A percentile compares a stretch with the other conserved stretches of the same genome.
These are phyloP conservation scores for Plusia festucae DNA, from an alignment of 2,888 invertebrate species.

Conservation along the genomic window DNA sequence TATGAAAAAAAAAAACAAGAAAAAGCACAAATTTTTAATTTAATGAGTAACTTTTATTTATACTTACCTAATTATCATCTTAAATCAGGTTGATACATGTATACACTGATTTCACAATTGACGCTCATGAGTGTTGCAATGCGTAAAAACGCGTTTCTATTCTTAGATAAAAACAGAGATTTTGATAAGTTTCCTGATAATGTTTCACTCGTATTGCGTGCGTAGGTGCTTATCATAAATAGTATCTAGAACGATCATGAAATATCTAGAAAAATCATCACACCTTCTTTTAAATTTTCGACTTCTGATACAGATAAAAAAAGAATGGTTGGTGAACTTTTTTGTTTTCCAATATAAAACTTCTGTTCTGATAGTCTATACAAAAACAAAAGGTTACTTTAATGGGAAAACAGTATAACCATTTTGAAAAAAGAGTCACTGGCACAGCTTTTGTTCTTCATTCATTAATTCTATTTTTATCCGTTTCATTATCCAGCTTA, in stretches of 20 bases:
- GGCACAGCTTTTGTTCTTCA: no score
- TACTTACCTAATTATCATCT: constrained; percentile 5
- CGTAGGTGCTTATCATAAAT: constrained; percentile 19
- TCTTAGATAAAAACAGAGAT: constrained; percentile 55
- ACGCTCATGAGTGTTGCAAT: constrained; percentile 47
- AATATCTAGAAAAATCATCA: neutral
- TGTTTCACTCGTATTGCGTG: constrained; percentile 56
- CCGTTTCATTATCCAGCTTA: no score
- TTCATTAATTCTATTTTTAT: no score
- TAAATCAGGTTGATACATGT: constrained; percentile 29
- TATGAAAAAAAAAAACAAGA: neutral
- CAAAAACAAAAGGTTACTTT: no score
- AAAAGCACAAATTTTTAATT: neutral
- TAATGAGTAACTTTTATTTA: neutral
- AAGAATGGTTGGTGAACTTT: neutral
- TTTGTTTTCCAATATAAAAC: no score
- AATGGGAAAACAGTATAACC: no score
- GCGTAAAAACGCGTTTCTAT: constrained; percentile 41
- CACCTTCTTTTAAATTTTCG: neutral
- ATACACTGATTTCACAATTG: constrained; percentile 39
- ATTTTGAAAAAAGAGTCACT: no score
- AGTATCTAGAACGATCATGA: constrained; percentile 10
- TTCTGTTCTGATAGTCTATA: no score
- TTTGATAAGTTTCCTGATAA: constrained; percentile 56
- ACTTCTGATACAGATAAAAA: neutral